Percentiles rank a stretch among this genome's conserved stretches.
Conservation (phyloP, 2,113 vertebrate species). For the Enhydra lutris region DNA sequence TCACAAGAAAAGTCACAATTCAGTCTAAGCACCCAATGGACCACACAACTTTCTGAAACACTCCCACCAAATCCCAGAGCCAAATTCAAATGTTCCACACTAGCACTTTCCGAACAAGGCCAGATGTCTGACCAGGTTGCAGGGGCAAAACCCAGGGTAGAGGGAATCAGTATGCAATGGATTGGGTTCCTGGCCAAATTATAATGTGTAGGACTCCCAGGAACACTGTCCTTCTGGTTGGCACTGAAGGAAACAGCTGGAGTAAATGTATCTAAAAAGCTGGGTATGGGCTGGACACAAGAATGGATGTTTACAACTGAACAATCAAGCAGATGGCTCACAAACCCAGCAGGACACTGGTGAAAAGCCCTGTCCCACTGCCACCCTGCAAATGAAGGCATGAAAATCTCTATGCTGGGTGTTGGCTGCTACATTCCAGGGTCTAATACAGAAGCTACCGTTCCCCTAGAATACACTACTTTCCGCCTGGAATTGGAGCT, state of each 20-base stretch:
- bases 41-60: background rate
- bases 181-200: background rate
- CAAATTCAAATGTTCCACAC: background rate
- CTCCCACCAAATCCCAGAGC: background rate
- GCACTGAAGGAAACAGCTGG: background rate
- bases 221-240: background rate
- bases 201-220: background rate
- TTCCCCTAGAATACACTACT: background rate
- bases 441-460: slow-evolving; percentile 5
- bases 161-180: background rate
- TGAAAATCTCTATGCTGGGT: background rate
- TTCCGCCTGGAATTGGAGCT: background rate
- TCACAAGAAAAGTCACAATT: background rate
- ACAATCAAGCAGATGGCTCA: background rate
- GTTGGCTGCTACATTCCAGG: background rate
- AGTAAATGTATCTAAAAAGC: background rate
- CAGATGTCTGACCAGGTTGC: background rate
- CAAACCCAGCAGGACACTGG: background rate
- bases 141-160: background rate
- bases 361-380: background rate
- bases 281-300: background rate
- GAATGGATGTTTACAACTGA: background rate
- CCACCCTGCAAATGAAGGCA: background rate
- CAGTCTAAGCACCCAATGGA: background rate
- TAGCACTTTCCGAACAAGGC: background rate